A percentile compares a stretch with the other conserved stretches of the same genome.
Conservation (phyloP, 1,140 invertebrate genomes). For the Tetramorium alpestre region DNA sequence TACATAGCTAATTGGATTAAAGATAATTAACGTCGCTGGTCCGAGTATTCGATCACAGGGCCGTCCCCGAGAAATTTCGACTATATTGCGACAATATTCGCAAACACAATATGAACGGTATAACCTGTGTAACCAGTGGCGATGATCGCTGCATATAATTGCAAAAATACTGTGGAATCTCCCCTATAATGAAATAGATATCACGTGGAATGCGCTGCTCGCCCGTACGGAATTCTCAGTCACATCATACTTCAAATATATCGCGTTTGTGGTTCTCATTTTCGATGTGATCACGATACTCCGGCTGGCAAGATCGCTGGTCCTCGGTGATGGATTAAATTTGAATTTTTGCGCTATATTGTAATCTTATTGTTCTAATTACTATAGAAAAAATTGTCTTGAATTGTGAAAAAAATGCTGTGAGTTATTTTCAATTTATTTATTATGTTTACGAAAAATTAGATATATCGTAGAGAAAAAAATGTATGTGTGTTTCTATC, state of each 20-base stretch:
- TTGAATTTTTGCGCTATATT: not conserved
- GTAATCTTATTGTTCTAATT: not conserved
- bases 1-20: slow-evolving; percentile 74
- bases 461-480: not conserved
- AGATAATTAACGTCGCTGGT: slow-evolving; percentile 75
- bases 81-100: slow-evolving; percentile 53
- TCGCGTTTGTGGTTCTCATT: slow-evolving; percentile 51
- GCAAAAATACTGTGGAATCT: slow-evolving; percentile 71
- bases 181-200: slow-evolving; percentile 72
- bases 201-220: slow-evolving; percentile 65
- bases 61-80: slow-evolving; percentile 58
- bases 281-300: not conserved
- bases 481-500: not conserved
- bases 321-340: not conserved
- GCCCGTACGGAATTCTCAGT: slow-evolving; percentile 62
- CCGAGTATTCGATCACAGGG: slow-evolving; percentile 68
- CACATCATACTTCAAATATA: slow-evolving; percentile 66
- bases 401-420: not conserved
- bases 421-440: not conserved
- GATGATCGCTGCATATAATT: slow-evolving; percentile 51
- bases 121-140: slow-evolving; percentile 67
- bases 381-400: not conserved
- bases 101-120: slow-evolving; percentile 53
- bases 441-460: not conserved
- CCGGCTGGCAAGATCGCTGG: not conserved